These are phyloP conservation scores for Columba janthina DNA, from an alignment of 2,113 vertebrate genomes.

Conservation along the genomic window DNA sequence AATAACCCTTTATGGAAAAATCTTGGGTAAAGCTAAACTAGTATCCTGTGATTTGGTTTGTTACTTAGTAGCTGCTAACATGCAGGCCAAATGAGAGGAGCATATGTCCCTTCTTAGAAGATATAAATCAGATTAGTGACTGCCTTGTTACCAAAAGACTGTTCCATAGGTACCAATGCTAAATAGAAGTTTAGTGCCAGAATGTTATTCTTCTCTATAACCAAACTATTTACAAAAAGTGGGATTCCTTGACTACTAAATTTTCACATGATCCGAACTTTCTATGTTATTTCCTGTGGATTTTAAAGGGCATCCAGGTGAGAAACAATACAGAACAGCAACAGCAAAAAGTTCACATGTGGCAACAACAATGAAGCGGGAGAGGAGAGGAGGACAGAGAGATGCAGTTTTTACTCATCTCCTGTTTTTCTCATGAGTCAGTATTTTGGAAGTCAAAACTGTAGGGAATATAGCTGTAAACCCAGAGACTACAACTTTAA, in stretches of 20 bases:
- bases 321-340: neutral
- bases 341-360: neutral
- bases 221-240: neutral
- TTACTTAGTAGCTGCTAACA: neutral
- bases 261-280: neutral
- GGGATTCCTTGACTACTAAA: neutral
- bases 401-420: neutral
- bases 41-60: constrained; percentile 24
- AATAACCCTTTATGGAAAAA: constrained; percentile 60
- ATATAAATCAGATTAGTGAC: neutral
- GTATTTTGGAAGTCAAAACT: neutral
- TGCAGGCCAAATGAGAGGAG: neutral
- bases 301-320: neutral
- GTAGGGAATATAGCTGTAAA: neutral
- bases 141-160: neutral
- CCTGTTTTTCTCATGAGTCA: neutral
- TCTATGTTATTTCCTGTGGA: neutral
- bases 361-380: fast-evolving
- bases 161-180: neutral
- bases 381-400: neutral
- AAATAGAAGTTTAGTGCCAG: neutral
- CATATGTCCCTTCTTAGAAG: neutral
- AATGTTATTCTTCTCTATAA: neutral
- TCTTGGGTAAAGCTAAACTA: constrained; percentile 11
- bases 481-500: neutral